Percentiles rank a stretch among this genome's conserved stretches.
phyloP scores from a whole-genome alignment of 2,888 invertebrate genomes.

The Cantharis lateralis region DNA sequence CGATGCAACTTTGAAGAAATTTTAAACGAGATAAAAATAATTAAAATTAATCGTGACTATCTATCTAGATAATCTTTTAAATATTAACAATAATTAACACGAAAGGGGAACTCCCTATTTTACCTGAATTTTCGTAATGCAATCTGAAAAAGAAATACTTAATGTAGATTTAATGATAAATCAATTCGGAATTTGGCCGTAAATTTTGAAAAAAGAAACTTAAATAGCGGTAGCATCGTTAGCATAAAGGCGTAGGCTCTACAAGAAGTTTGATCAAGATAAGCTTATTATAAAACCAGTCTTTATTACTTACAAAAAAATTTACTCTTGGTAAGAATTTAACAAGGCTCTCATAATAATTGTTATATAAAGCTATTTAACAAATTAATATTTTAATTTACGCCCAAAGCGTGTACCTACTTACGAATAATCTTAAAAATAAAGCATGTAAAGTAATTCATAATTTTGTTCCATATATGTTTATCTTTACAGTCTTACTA shows the following conservation, averaged over 20 bases:
- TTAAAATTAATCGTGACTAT: neutral
- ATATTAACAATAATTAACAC: neutral
- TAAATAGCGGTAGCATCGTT: neutral
- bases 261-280: neutral
- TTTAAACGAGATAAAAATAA: neutral
- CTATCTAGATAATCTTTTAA: neutral
- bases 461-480: conserved; percentile 1
- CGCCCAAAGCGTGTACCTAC: neutral
- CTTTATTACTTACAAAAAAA: neutral
- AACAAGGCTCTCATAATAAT: neutral
- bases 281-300: conserved; percentile 1
- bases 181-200: neutral
- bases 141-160: neutral
- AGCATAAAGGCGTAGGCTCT: conserved; percentile 1
- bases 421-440: neutral
- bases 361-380: neutral
- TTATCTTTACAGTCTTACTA: conserved; percentile 10
- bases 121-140: neutral
- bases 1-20: neutral
- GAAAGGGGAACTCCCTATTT: neutral
- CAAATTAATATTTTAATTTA: neutral
- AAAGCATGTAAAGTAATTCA: neutral
- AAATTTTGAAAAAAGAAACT: neutral
- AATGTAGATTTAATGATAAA: neutral
- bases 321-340: neutral